phyloP scores from a whole-genome alignment of 2,113 vertebrate genomes.

The Ranitomeya imitator region DNA sequence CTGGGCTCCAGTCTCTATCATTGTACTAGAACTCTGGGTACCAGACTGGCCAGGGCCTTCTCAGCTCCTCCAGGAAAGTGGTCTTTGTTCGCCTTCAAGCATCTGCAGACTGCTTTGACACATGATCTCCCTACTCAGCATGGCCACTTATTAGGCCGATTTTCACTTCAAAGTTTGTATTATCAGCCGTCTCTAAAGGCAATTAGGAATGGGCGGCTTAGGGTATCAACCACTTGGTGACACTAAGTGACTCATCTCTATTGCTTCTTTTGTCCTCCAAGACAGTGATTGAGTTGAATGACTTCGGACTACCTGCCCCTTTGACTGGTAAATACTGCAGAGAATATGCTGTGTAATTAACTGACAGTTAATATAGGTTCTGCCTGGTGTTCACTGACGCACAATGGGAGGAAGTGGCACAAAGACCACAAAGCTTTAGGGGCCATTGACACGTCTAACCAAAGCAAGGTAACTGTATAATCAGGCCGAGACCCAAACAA shows the following conservation, averaged over 20 bases:
- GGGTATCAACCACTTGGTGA: constrained; percentile 82
- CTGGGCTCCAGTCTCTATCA: constrained; percentile 79
- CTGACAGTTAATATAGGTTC: constrained; percentile 89
- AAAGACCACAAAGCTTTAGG: constrained; percentile 76
- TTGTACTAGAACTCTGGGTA: constrained; percentile 72
- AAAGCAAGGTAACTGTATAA: constrained; percentile 77
- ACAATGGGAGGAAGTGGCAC: constrained; percentile 76
- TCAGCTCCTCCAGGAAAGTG: constrained; percentile 74
- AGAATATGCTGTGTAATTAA: constrained; percentile 90
- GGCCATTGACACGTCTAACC: constrained; percentile 78
- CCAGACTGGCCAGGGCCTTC: constrained; percentile 72
- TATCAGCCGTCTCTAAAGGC: constrained; percentile 89
- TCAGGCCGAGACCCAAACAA: constrained; percentile 68
- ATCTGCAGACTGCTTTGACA: constrained; percentile 77
- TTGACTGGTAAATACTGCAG: constrained; percentile 88
- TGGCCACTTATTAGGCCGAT: constrained; percentile 84
- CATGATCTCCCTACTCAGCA: constrained; percentile 73
- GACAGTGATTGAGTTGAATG: constrained; percentile 87
- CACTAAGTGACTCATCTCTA: constrained; percentile 88
- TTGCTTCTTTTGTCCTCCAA: constrained; percentile 80
- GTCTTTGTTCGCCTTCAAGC: constrained; percentile 74
- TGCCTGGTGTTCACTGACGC: constrained; percentile 78
- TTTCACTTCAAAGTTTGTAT: constrained; percentile 90
- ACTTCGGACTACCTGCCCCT: constrained; percentile 77
- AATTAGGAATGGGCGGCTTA: constrained; percentile 90